phyloP scores from a whole-genome alignment of 2,888 invertebrate genomes.

The Lordiphosa andalusiaca region DNA sequence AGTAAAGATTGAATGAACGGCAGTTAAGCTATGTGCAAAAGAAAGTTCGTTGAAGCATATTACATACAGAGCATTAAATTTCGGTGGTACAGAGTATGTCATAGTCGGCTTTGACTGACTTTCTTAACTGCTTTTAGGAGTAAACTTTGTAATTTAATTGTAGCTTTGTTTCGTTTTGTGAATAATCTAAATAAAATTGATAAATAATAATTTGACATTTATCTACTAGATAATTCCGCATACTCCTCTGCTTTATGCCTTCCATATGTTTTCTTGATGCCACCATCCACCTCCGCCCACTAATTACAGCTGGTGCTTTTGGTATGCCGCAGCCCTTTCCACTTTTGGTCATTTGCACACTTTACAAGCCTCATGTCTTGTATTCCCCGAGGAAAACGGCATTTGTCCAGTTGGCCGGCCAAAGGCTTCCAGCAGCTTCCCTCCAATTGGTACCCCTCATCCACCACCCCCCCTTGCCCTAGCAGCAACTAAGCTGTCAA shows the following conservation, averaged over 20 bases:
- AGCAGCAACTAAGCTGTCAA: conserved; percentile 63
- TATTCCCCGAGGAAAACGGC: conserved; percentile 52
- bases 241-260: conserved; percentile 1
- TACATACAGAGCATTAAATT: too few species aligned
- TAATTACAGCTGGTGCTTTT: conserved; percentile 60
- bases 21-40: too few species aligned
- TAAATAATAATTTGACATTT: too few species aligned
- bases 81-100: too few species aligned
- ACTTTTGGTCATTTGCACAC: conserved; percentile 41
- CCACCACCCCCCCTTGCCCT: conserved; percentile 9
- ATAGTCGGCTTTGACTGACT: too few species aligned
- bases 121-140: too few species aligned
- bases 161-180: too few species aligned
- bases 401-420: conserved; percentile 30
- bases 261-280: conserved; percentile 8
- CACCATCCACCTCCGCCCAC: conserved; percentile 18
- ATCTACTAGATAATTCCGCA: too few species aligned
- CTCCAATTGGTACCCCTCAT: background rate
- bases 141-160: too few species aligned
- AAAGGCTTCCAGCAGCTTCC: background rate
- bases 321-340: conserved; percentile 35
- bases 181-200: too few species aligned
- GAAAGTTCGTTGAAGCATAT: too few species aligned
- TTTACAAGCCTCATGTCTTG: conserved; percentile 49
- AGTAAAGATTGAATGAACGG: too few species aligned